Evolutionary conservation across 1,140 invertebrate species (phyloP).

Genomic region (Saccostrea echinata): DNA sequence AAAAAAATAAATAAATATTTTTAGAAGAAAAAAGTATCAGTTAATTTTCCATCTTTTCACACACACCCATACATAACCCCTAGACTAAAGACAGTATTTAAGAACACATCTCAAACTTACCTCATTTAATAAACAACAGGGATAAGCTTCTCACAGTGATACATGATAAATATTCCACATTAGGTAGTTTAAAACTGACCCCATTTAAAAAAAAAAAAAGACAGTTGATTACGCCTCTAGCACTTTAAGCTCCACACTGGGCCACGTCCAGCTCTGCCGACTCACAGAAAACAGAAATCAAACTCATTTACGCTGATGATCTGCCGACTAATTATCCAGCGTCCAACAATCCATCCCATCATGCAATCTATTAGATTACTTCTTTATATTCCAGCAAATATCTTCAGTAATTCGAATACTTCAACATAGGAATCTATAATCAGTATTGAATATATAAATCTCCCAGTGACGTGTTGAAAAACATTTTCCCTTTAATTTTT

Average conservation of each 20-base stretch:
- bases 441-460: constrained; percentile 39
- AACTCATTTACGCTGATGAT: constrained; percentile 43
- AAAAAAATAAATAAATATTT: background rate
- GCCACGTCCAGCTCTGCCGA: background rate
- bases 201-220: constrained; percentile 37
- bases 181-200: constrained; percentile 38
- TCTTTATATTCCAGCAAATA: constrained; percentile 37
- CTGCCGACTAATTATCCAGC: constrained; percentile 39
- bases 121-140: constrained; percentile 13
- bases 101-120: background rate
- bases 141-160: constrained; percentile 6
- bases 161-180: constrained; percentile 40
- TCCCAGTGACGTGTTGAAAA: constrained; percentile 30
- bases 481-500: constrained; percentile 39
- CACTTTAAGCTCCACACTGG: constrained; percentile 21
- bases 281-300: constrained; percentile 41
- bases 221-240: constrained; percentile 37
- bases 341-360: constrained; percentile 37
- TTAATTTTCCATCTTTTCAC: background rate
- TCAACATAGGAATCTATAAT: constrained; percentile 39
- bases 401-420: constrained; percentile 39
- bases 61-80: background rate
- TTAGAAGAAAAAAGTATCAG: background rate
- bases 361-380: constrained; percentile 39
- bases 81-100: too few relatives aligned